Evolutionary conservation across 2,113 vertebrate genomes (phyloP).

Genomic region (Centropus unirufus): DNA sequence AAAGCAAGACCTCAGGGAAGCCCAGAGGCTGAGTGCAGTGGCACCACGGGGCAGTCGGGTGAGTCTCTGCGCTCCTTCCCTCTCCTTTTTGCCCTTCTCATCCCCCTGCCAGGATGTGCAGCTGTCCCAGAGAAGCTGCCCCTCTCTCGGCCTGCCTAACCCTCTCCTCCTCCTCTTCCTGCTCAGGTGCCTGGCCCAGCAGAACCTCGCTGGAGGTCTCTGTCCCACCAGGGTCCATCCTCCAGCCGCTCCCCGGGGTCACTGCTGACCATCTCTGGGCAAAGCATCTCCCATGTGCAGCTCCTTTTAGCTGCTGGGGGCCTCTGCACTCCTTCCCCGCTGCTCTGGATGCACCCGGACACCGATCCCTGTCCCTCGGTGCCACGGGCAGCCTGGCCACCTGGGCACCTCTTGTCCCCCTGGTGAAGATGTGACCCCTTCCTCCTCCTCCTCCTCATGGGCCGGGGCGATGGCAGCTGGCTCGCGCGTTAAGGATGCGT

Average conservation of each 20-base stretch:
- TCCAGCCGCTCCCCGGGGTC: neutral
- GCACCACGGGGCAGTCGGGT: conserved; percentile 23
- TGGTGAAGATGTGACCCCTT: neutral
- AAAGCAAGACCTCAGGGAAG: neutral
- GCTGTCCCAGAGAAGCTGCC: neutral
- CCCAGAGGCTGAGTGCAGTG: neutral
- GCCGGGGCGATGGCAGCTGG: neutral
- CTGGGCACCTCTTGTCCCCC: neutral
- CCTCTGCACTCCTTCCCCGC: neutral
- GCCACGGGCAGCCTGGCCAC: neutral
- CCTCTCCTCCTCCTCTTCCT: neutral
- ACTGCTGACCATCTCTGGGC: neutral
- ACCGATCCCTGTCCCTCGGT: neutral
- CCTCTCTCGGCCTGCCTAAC: fast-evolving
- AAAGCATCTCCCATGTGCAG: neutral
- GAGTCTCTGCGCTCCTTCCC: neutral
- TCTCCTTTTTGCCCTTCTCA: neutral
- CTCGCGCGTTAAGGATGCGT: neutral
- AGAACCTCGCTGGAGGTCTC: neutral
- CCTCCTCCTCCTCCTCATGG: neutral
- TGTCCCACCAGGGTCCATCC: neutral
- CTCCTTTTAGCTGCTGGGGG: neutral
- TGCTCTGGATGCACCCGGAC: neutral
- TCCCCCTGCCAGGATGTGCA: fast-evolving
- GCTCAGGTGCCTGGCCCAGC: conserved; percentile 23